A percentile compares a stretch with the other conserved stretches of the same genome.
Conservation (phyloP, 2,797 vertebrate genomes). For the Potorous gilbertii region DNA sequence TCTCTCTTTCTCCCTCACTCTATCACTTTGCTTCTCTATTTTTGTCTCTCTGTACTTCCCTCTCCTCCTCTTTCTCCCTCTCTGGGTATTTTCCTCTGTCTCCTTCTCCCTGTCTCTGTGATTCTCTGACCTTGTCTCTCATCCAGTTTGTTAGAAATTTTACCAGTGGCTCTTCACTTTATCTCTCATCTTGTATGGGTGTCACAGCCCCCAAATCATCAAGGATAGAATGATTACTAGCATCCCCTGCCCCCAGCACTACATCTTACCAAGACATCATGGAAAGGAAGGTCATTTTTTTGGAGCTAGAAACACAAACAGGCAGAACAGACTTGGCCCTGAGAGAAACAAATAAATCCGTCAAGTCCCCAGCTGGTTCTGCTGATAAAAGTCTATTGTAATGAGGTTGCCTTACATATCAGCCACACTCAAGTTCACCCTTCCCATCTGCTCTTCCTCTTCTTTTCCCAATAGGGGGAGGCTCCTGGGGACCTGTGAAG, state of each 20-base stretch:
- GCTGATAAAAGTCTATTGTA: constrained; percentile 67
- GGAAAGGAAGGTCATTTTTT: constrained; percentile 54
- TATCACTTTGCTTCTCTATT: neutral
- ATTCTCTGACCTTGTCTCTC: neutral
- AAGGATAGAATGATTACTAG: constrained; percentile 53
- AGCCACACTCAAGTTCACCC: rapidly evolving
- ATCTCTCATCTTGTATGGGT: neutral
- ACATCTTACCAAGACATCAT: constrained; percentile 6
- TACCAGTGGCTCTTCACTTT: neutral
- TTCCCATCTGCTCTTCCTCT: neutral
- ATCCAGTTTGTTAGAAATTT: neutral
- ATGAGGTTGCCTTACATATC: neutral
- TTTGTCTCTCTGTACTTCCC: neutral
- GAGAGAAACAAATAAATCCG: constrained; percentile 69
- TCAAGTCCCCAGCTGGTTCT: constrained; percentile 64
- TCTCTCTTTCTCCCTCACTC: neutral
- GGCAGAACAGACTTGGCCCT: constrained; percentile 5
- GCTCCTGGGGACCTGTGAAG: constrained; percentile 4
- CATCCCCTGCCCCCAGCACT: neutral
- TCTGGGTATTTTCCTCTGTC: neutral
- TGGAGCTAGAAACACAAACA: neutral
- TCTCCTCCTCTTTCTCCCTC: neutral
- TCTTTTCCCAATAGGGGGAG: neutral
- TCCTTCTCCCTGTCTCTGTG: neutral
- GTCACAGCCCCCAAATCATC: constrained; percentile 8